phyloP scores from a whole-genome alignment of 1,140 invertebrate genomes.

The Pseudomyrmex pallidus region DNA sequence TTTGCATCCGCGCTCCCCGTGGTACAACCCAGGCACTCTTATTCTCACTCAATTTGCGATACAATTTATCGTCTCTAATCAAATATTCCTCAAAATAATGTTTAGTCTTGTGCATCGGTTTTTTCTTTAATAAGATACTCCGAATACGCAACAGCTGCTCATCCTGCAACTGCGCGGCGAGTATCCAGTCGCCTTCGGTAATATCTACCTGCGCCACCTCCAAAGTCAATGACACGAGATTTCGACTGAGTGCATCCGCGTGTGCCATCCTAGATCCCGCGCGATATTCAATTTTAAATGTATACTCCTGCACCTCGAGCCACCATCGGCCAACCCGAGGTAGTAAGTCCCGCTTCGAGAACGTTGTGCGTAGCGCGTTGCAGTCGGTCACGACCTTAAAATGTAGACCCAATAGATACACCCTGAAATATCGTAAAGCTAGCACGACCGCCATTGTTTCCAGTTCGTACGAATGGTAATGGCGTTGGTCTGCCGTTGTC shows the following conservation, averaged over 20 bases:
- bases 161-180: neutral
- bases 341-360: neutral
- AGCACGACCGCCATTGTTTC: constrained; percentile 15
- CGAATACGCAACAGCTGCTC: neutral
- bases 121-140: neutral
- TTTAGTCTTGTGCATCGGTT: neutral
- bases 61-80: neutral
- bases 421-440: neutral
- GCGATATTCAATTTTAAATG: neutral
- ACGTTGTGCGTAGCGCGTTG: neutral
- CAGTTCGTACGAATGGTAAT: constrained; percentile 24
- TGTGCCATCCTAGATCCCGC: neutral
- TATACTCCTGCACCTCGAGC: constrained; percentile 14
- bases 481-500: neutral
- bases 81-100: neutral
- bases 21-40: neutral
- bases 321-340: constrained; percentile 10
- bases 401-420: neutral
- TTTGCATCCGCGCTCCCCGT: neutral
- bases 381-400: constrained; percentile 22
- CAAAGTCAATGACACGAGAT: neutral
- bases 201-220: neutral
- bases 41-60: neutral
- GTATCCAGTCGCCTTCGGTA: constrained; percentile 2
- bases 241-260: constrained; percentile 7